Base-by-base conservation (phyloP, 2,797 vertebrate species). In the Smutsia temminckii region DNA sequence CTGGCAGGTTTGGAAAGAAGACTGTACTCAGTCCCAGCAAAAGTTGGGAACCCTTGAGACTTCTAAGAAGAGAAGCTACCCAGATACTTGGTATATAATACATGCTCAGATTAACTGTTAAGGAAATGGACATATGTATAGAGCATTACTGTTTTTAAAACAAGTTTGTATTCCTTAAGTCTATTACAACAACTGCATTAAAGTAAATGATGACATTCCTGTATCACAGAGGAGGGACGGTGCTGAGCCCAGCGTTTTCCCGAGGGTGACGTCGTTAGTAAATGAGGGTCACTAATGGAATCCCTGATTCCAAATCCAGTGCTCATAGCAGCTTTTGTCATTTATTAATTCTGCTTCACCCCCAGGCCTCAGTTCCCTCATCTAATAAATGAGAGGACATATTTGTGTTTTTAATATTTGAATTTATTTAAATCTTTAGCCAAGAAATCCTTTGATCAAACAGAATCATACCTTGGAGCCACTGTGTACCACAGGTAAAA, bases 351-450 rank as follows among this genome's bases (percentile, higher is more conserved):
- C 69, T 51, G 6, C 88, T 74, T 46, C 63, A 59, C 68, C 61
- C 51, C 55, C n/a, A 79, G 78, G 34, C 69, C 61, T 96, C 64
- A 16, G 6, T 71, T 86, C 72, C 95, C n/a, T 95, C 93, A 77
- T 89, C 88, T 93, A 83, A 92, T 95, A 97, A 95, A 94, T 55
- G 85, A 96, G 27, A 91, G 37, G 69, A 69, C 83, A 86, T 78
- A 59, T 87, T 96, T 97, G 53, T 93, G 79, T 75, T 96, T 96
- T 96, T 91, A 89, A 61, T 95, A 89, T 86, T 80, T 94, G 74
- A 95, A 87, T 95, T 89, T 93, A 95, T 96, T 90, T 93, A 89
- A 92, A 83, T 89, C 57, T 95, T 96, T 94, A 89, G 79, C 74
- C 59, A 79, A 78, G 81, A 92, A 95, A 80, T 51, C 34, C 85